These are phyloP conservation scores for Turritopsis dohrnii DNA, from an alignment of 30 jellyfish, hydroid and myxozoan species.

Conservation along the genomic window DNA sequence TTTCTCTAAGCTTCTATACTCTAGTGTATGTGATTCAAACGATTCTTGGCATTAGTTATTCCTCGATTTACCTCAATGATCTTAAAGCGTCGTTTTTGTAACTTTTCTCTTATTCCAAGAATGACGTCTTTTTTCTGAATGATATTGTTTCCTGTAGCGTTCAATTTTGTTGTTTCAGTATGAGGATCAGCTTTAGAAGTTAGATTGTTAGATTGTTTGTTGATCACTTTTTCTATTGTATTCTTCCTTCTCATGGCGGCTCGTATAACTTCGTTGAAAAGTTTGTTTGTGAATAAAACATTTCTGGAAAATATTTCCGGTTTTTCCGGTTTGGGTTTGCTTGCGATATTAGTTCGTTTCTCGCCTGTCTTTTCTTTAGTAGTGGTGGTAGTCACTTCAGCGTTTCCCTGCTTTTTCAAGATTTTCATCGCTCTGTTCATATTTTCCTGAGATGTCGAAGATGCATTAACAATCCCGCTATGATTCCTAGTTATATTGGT, in stretches of 20 bases:
- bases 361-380: background rate
- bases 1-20: no score
- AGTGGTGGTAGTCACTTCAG: background rate
- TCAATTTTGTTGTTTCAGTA: background rate
- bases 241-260: slow-evolving; percentile 11
- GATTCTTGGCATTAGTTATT: background rate
- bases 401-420: background rate
- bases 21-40: background rate
- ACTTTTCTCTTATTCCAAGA: slow-evolving; percentile 3
- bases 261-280: slow-evolving; percentile 5
- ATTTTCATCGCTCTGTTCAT: background rate
- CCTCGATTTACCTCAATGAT: background rate
- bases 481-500: background rate
- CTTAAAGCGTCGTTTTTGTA: background rate
- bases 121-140: background rate
- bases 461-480: background rate
- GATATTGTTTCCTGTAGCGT: background rate
- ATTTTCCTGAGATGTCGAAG: background rate
- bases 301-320: background rate
- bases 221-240: background rate
- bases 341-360: background rate
- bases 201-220: no score
- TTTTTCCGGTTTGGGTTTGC: background rate
- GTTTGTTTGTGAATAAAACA: slow-evolving; percentile 1
- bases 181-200: background rate